Percentiles rank a stretch among this genome's conserved stretches.
Conservation (phyloP, 2,888 invertebrate species). For the Pyrochroa serraticornis region DNA sequence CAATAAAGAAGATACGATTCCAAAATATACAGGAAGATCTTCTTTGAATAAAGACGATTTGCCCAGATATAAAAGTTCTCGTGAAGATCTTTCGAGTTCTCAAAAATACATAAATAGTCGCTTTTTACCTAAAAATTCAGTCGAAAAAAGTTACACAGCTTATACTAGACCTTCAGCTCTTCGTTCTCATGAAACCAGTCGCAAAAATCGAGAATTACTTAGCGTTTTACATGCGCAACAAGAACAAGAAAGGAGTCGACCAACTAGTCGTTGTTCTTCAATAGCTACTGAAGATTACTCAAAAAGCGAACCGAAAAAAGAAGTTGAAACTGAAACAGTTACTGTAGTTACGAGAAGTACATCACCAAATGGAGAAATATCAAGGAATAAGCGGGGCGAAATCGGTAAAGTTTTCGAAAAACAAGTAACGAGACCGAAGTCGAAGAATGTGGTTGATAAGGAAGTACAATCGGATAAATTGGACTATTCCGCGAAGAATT, state of each 20-base stretch:
- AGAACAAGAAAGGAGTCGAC: constrained; percentile 49
- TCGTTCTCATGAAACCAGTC: constrained; percentile 51
- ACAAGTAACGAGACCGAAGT: constrained; percentile 66
- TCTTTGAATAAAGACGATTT: constrained; percentile 36
- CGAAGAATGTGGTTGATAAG: constrained; percentile 68
- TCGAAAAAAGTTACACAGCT: constrained; percentile 56
- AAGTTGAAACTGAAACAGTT: constrained; percentile 59
- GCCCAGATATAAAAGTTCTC: constrained; percentile 40
- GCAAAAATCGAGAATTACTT: constrained; percentile 55
- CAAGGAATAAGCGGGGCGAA: constrained; percentile 71
- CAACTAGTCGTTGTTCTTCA: constrained; percentile 52
- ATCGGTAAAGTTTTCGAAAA: constrained; percentile 76
- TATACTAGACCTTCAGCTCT: constrained; percentile 50
- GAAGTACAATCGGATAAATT: constrained; percentile 76
- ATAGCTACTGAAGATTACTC: constrained; percentile 43
- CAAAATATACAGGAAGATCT: constrained; percentile 32
- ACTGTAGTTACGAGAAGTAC: constrained; percentile 76
- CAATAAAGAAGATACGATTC: constrained; percentile 26
- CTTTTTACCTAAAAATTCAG: constrained; percentile 56
- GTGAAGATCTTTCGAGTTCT: constrained; percentile 51
- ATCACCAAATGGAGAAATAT: constrained; percentile 68
- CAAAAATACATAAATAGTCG: constrained; percentile 57
- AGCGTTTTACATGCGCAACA: constrained; percentile 52
- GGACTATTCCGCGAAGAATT: constrained; percentile 71
- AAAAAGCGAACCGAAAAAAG: constrained; percentile 33